phyloP scores from a whole-genome alignment of 2,888 invertebrate genomes.

The Papilio demoleus region DNA sequence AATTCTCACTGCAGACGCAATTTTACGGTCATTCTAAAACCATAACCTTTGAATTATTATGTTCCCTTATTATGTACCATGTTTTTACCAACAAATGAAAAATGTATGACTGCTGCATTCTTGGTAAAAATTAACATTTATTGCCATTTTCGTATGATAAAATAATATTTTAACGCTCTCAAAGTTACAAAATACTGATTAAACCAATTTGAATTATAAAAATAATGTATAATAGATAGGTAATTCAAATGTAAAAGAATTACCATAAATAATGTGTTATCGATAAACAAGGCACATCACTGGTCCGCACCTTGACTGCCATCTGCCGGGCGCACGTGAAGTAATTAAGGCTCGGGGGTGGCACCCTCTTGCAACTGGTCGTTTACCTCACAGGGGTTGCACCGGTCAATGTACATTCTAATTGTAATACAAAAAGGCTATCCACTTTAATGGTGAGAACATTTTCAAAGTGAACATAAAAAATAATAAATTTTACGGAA shows the following conservation, averaged over 20 bases:
- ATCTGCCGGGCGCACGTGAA: conserved; percentile 80
- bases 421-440: conserved; percentile 48
- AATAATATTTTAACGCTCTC: neutral
- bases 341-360: conserved; percentile 80
- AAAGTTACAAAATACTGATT: neutral
- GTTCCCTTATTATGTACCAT: neutral
- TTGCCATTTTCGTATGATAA: neutral
- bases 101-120: no score
- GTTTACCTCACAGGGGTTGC: conserved; percentile 76
- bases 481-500: neutral
- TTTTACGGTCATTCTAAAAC: neutral
- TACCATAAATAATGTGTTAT: conserved; percentile 50
- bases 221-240: neutral
- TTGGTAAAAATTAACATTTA: no score
- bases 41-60: neutral
- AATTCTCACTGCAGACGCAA: no score
- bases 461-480: conserved; percentile 5
- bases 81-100: no score
- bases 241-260: conserved; percentile 1
- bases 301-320: conserved; percentile 80
- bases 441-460: conserved; percentile 21
- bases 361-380: conserved; percentile 76
- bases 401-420: conserved; percentile 70
- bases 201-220: neutral
- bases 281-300: conserved; percentile 72